Base-by-base conservation (phyloP, 2,113 vertebrate genomes). In the Cyprinodon brontotheroides region DNA sequence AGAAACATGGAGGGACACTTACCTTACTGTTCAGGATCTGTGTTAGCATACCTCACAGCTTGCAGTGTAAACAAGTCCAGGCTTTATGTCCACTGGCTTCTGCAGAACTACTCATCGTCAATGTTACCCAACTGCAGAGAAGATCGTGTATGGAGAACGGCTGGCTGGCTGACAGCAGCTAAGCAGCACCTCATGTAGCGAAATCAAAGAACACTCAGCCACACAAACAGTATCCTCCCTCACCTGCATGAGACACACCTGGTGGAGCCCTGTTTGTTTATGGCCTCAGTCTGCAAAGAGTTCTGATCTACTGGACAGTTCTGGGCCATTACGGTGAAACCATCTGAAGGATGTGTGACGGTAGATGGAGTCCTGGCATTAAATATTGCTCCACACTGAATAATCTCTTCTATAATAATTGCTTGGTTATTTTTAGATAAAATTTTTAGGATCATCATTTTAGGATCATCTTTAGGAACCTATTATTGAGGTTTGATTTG, bases 1-100 rank as follows among this genome's bases (percentile, higher is more conserved):
- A 93, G 95, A 89, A 89, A 94, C 92, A 92, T 93, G 91, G 93
- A 93, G 91, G 88, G 84, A 86, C 90, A 99, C 97, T 98, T 99
- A 99, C 98, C 97, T 99, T 87, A 61, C 74, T 94, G 73, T 87
- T 88, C 95, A 71, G 96, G 96, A 88, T 96, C 96, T 95, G 96
- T 95, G 96, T 94, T 97, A 96, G 96, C 96, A 97, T 93, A 97
- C 96, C 97, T 98, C n/a, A n/a, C n/a, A n/a, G n/a, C 96, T 96
- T 96, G 96, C 93, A 96, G 96, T 96, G 96, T 95, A 96, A 96
- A 96, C 95, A 98, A 96, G 97, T 99, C 98, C 97, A 95, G 98
- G 96, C 97, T 97, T 96, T 97, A 98, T 96, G 97, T 98, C 97
- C 97, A 99, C 96, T 98, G 96, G 96, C 96, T 95, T 96, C 96